Evolutionary conservation across 2,888 invertebrate genomes (phyloP).

Genomic region (Acholoe squamosa): DNA sequence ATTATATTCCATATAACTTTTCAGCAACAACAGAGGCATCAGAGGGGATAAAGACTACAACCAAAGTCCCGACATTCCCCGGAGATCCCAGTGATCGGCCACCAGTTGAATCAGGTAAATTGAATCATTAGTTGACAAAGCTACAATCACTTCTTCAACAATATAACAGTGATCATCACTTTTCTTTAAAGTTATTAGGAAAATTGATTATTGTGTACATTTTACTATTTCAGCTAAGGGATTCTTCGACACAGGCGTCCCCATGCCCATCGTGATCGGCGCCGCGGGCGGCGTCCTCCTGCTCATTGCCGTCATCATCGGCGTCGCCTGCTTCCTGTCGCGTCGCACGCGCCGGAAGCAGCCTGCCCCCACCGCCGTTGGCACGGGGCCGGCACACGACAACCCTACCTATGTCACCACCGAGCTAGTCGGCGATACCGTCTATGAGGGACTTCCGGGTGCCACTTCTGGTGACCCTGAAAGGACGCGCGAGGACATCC

Average conservation of each 20-base stretch:
- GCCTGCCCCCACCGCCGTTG: not conserved
- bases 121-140: too few relatives aligned
- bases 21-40: too few relatives aligned
- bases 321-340: not conserved
- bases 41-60: too few relatives aligned
- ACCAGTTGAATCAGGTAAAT: too few relatives aligned
- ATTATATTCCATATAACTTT: too few relatives aligned
- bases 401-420: constrained; percentile 57
- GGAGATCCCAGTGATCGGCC: too few relatives aligned
- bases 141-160: too few relatives aligned
- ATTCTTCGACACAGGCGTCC: not conserved
- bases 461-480: not conserved
- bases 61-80: too few relatives aligned
- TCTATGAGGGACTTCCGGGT: constrained; percentile 37
- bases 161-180: too few relatives aligned
- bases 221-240: not conserved
- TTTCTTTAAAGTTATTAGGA: too few relatives aligned
- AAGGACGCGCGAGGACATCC: not conserved
- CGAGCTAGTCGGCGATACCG: not conserved
- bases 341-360: not conserved
- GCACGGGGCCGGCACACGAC: constrained; percentile 4
- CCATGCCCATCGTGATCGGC: constrained; percentile 38
- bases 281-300: not conserved
- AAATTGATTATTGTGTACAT: too few relatives aligned
- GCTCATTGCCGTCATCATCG: not conserved